Conservation (phyloP, 2,113 vertebrate species). For the Mormoops blainvillei region DNA sequence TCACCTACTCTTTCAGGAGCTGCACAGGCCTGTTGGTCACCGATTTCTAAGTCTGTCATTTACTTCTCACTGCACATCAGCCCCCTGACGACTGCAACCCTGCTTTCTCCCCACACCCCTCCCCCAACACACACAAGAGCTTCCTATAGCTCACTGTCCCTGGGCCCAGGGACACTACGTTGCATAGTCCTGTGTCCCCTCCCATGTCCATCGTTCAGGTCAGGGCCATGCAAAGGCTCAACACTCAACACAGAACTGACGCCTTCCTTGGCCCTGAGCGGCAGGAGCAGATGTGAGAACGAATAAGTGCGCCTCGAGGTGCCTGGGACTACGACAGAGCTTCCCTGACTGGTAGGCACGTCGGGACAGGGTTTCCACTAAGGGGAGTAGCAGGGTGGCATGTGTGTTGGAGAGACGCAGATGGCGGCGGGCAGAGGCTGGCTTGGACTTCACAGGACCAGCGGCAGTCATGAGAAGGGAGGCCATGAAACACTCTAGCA, state of each 20-base stretch:
- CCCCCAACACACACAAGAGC: accelerated
- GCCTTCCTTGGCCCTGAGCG: background rate
- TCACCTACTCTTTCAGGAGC: accelerated
- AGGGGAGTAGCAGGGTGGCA: accelerated
- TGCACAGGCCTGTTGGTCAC: accelerated
- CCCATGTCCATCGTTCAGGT: accelerated
- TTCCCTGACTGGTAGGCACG: accelerated
- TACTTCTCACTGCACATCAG: background rate
- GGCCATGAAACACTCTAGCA: accelerated
- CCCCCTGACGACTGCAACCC: background rate
- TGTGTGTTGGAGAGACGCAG: background rate
- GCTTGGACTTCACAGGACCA: accelerated
- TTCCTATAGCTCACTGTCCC: too few relatives aligned
- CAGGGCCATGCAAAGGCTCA: background rate
- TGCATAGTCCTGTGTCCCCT: accelerated
- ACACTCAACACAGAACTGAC: too few relatives aligned
- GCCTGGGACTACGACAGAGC: accelerated
- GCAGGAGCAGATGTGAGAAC: accelerated
- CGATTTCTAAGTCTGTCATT: accelerated
- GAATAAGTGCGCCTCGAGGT: accelerated
- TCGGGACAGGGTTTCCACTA: background rate
- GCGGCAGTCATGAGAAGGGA: background rate
- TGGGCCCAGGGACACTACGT: accelerated
- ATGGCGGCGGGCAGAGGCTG: accelerated
- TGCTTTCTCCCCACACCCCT: accelerated